A percentile compares a stretch with the other conserved stretches of the same genome.
Evolutionary conservation across 1,140 invertebrate genomes (phyloP).

Genomic region (Harpegnathos saltator): DNA sequence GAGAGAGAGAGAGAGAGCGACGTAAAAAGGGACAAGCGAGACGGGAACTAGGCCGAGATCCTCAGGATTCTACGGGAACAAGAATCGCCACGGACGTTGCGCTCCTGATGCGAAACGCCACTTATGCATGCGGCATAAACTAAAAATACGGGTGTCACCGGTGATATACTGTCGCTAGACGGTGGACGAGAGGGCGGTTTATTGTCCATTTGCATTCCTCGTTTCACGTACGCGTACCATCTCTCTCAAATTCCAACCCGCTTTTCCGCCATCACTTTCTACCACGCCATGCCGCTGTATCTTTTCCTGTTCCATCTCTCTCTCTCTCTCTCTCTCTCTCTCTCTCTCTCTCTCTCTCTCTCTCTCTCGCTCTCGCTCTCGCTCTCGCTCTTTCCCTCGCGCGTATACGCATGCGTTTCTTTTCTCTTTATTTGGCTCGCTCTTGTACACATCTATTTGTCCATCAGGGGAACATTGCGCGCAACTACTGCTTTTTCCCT

Average conservation of each 20-base stretch:
- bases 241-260: conserved; percentile 65
- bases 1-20: conserved; percentile 28
- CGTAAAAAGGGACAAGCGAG: conserved; percentile 39
- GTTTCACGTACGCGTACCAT: conserved; percentile 58
- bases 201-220: conserved; percentile 78
- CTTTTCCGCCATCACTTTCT: conserved; percentile 31
- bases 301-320: not conserved
- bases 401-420: not conserved
- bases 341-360: conserved; percentile 27
- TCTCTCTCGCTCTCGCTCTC: not conserved
- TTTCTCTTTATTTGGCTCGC: conserved; percentile 15
- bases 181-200: conserved; percentile 74
- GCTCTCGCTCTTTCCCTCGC: conserved; percentile 33
- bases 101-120: conserved; percentile 66
- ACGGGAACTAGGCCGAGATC: conserved; percentile 29
- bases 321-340: not conserved
- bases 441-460: conserved; percentile 28
- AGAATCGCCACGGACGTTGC: conserved; percentile 67
- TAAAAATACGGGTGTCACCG: conserved; percentile 78
- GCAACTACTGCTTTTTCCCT: conserved; percentile 11
- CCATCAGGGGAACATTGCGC: conserved; percentile 36
- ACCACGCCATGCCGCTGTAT: not conserved
- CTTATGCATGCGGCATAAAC: conserved; percentile 79
- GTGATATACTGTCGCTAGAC: conserved; percentile 76
- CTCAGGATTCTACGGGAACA: conserved; percentile 43